Conservation (phyloP, 2,113 vertebrate genomes). For the Neogobius melanostomus region DNA sequence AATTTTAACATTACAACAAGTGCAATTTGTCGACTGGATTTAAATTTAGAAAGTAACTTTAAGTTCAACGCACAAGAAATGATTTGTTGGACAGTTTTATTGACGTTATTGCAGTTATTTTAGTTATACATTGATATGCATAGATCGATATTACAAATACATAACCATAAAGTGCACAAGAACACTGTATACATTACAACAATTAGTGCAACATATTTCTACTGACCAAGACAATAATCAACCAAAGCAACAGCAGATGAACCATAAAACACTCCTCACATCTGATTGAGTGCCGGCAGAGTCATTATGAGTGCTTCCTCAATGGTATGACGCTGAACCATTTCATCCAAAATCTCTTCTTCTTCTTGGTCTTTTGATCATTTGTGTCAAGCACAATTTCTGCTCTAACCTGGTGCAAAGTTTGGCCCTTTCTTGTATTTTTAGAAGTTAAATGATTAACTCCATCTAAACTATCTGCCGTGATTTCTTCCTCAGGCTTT, state of each 20-base stretch:
- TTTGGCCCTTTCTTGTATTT: too few species aligned
- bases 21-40: too few species aligned
- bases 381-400: not conserved
- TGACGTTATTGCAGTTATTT: too few species aligned
- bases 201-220: not conserved
- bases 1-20: too few species aligned
- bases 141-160: too few species aligned
- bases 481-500: not conserved
- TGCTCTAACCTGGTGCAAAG: not conserved
- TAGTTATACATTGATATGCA: too few species aligned
- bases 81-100: too few species aligned
- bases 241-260: not conserved
- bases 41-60: too few species aligned
- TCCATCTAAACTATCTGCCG: not conserved
- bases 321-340: not conserved
- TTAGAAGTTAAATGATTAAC: not conserved
- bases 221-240: not conserved
- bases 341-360: not conserved
- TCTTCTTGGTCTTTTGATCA: not conserved
- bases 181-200: not conserved
- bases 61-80: too few species aligned
- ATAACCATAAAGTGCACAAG: too few species aligned
- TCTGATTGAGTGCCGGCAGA: not conserved
- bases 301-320: not conserved
- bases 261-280: not conserved